Evolutionary conservation across 1,140 invertebrate genomes (phyloP).

Genomic region (Drosophila fuyamai): DNA sequence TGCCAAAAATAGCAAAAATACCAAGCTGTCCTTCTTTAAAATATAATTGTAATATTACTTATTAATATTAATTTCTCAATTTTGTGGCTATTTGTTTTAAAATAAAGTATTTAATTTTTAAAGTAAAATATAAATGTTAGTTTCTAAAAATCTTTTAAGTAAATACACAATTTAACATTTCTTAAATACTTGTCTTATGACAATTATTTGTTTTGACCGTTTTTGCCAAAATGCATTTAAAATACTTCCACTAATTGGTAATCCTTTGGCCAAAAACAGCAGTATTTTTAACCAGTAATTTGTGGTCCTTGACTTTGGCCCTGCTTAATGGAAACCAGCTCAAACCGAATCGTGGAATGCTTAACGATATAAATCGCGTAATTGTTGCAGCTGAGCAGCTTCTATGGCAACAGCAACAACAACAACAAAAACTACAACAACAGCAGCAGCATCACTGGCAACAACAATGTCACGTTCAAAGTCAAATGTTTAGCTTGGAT

Average conservation of each 20-base stretch:
- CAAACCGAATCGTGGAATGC: conserved; percentile 43
- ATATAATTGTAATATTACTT: too few species aligned
- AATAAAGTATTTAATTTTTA: too few species aligned
- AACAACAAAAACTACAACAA: conserved; percentile 12
- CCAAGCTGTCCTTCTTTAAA: too few species aligned
- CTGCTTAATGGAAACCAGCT: conserved; percentile 36
- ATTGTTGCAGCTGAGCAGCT: conserved; percentile 67
- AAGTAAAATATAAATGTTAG: too few species aligned
- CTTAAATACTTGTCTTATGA: too few species aligned
- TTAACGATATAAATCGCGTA: conserved; percentile 71
- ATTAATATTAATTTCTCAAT: too few species aligned
- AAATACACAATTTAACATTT: too few species aligned
- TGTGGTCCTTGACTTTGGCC: conserved; percentile 47
- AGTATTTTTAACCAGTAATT: conserved; percentile 15
- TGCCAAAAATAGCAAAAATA: too few species aligned
- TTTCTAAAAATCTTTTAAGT: too few species aligned
- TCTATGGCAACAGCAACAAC: conserved; percentile 32
- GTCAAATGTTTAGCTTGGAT: conserved; percentile 72
- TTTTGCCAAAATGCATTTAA: neutral
- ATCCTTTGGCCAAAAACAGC: conserved; percentile 8
- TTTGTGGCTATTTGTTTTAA: too few species aligned
- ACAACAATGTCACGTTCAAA: conserved; percentile 82
- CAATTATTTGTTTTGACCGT: too few species aligned
- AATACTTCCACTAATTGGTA: conserved; percentile 1
- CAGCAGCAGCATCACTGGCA: conserved; percentile 25